Evolutionary conservation across 2,113 vertebrate species (phyloP).

Genomic region (Psophia crepitans): DNA sequence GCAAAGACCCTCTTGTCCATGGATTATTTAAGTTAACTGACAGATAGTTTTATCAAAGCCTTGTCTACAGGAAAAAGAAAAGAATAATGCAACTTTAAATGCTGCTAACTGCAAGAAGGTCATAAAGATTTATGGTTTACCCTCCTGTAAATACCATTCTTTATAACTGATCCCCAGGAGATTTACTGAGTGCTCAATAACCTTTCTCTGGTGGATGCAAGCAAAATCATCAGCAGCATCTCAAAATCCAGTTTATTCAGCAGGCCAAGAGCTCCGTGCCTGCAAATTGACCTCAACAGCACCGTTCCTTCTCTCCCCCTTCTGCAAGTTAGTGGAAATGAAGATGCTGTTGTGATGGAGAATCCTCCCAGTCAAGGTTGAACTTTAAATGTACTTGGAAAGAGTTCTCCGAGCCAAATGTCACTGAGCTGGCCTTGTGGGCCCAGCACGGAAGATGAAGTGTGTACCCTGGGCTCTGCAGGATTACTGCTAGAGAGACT

Average conservation of each 20-base stretch:
- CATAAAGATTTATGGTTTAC: constrained; percentile 66
- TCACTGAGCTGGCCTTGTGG: neutral
- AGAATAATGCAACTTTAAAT: constrained; percentile 61
- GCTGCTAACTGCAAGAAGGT: constrained; percentile 63
- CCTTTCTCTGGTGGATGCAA: constrained; percentile 48
- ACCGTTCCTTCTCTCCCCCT: neutral
- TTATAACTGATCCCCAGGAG: constrained; percentile 62
- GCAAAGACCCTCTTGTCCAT: neutral
- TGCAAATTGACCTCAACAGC: constrained; percentile 4
- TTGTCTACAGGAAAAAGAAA: constrained; percentile 46
- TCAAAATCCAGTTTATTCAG: constrained; percentile 23
- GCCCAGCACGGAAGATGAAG: neutral
- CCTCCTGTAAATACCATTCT: constrained; percentile 63
- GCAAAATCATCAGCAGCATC: constrained; percentile 39
- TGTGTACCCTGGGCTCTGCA: constrained; percentile 21
- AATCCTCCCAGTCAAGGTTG: constrained; percentile 11
- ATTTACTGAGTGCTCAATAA: constrained; percentile 55
- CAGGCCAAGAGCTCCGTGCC: neutral
- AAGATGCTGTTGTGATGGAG: constrained; percentile 34
- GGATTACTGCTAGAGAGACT: constrained; percentile 21
- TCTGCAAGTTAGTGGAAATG: neutral
- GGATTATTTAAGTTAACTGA: constrained; percentile 62
- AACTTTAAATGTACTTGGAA: constrained; percentile 31
- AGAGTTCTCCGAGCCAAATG: neutral
- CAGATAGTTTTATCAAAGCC: constrained; percentile 61